A percentile compares a stretch with the other conserved stretches of the same genome.
Evolutionary conservation across 2,888 invertebrate species (phyloP).

Genomic region (Catocala fraxini): DNA sequence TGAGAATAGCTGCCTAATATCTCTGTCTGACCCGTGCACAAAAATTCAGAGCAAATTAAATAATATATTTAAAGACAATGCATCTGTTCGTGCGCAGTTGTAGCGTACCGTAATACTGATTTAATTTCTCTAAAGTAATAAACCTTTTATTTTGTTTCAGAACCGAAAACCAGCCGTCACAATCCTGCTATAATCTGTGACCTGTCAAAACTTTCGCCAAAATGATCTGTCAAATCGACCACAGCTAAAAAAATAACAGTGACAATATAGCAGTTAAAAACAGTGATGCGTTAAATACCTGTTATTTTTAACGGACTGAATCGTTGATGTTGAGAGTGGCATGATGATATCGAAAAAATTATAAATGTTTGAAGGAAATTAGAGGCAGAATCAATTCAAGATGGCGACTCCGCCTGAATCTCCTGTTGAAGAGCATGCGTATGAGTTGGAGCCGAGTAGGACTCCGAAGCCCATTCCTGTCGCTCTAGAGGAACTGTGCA

Average conservation of each 20-base stretch:
- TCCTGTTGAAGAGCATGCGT: slow-evolving; percentile 95
- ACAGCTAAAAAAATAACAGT: slow-evolving; percentile 42
- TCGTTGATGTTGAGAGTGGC: background rate
- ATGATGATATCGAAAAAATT: slow-evolving; percentile 42
- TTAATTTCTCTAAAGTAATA: no score
- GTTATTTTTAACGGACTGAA: slow-evolving; percentile 1
- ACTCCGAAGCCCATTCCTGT: slow-evolving; percentile 94
- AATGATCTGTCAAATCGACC: slow-evolving; percentile 41
- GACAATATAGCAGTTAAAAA: slow-evolving; percentile 6
- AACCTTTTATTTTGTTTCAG: slow-evolving; percentile 43
- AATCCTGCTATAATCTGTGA: slow-evolving; percentile 11
- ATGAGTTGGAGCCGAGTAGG: slow-evolving; percentile 93
- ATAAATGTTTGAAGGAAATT: slow-evolving; percentile 26
- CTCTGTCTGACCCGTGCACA: no score
- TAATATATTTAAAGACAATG: no score
- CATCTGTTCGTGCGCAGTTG: no score
- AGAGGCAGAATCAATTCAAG: slow-evolving; percentile 41
- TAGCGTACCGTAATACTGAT: no score
- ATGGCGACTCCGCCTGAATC: slow-evolving; percentile 96
- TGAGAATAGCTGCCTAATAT: no score
- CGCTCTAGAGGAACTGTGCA: slow-evolving; percentile 95
- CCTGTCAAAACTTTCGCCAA: slow-evolving; percentile 45
- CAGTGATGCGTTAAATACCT: slow-evolving; percentile 5
- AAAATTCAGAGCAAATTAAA: no score
- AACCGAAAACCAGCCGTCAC: slow-evolving; percentile 30